Evolutionary conservation across 2,888 invertebrate genomes (phyloP).

Genomic region (Drosophila infuscata): DNA sequence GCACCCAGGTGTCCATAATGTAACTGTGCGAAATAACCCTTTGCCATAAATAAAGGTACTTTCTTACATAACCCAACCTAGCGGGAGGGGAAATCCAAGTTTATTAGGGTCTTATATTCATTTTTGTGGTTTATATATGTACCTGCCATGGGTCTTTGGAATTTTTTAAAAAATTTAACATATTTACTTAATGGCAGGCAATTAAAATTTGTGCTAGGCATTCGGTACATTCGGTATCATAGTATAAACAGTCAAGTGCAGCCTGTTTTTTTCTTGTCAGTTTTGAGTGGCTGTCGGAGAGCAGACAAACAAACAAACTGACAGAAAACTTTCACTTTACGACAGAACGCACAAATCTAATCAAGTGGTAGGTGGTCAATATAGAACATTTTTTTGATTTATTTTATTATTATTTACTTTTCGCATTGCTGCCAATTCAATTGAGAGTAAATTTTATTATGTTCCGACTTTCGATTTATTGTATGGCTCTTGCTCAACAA

Average conservation of each 20-base stretch:
- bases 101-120: no score
- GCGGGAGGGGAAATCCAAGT: no score
- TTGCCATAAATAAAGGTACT: no score
- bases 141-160: no score
- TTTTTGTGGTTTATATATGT: no score
- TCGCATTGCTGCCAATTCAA: conserved; percentile 64
- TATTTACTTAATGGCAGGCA: no score
- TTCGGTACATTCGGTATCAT: no score
- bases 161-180: no score
- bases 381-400: conserved; percentile 29
- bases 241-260: conserved; percentile 22
- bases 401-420: conserved; percentile 54
- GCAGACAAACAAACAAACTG: background rate
- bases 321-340: conserved; percentile 10
- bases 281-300: conserved; percentile 33
- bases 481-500: conserved; percentile 38
- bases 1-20: no score
- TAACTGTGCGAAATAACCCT: no score
- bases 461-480: conserved; percentile 32
- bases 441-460: conserved; percentile 65
- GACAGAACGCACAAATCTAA: conserved; percentile 61
- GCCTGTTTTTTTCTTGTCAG: conserved; percentile 44
- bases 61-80: no score
- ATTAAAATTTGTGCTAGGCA: no score
- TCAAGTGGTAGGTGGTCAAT: conserved; percentile 59